These are phyloP conservation scores for Bothrops jararaca DNA, from an alignment of 2,113 vertebrate genomes.

Conservation along the genomic window DNA sequence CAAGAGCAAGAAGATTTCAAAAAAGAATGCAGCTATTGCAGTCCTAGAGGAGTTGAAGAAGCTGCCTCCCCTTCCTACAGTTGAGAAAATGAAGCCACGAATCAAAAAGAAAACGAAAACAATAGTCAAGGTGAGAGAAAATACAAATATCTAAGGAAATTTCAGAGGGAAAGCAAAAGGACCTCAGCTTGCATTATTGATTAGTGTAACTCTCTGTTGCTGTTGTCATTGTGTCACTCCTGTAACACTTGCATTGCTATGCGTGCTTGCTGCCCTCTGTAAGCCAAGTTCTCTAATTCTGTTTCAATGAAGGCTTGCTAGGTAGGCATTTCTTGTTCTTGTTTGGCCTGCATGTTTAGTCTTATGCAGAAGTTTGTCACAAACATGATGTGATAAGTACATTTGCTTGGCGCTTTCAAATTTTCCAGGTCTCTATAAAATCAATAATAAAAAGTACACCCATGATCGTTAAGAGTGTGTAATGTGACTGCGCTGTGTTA, in stretches of 20 bases:
- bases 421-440: conserved; percentile 10
- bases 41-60: conserved; percentile 88
- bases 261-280: neutral
- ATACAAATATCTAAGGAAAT: neutral
- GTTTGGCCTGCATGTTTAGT: neutral
- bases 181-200: neutral
- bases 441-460: neutral
- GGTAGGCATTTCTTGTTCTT: neutral
- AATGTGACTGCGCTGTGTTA: neutral
- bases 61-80: conserved; percentile 84
- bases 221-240: neutral
- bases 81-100: conserved; percentile 90
- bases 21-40: conserved; percentile 91
- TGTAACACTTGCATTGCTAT: neutral
- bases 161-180: conserved; percentile 12
- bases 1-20: conserved; percentile 98
- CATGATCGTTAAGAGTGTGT: conserved; percentile 14
- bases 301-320: neutral
- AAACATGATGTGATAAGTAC: neutral
- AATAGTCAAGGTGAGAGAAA: conserved; percentile 84
- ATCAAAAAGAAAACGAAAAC: conserved; percentile 99
- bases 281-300: neutral
- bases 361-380: neutral
- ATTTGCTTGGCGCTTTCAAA: neutral
- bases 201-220: neutral